phyloP scores from a whole-genome alignment of 2,797 vertebrate genomes.

The Takifugu ocellatus region DNA sequence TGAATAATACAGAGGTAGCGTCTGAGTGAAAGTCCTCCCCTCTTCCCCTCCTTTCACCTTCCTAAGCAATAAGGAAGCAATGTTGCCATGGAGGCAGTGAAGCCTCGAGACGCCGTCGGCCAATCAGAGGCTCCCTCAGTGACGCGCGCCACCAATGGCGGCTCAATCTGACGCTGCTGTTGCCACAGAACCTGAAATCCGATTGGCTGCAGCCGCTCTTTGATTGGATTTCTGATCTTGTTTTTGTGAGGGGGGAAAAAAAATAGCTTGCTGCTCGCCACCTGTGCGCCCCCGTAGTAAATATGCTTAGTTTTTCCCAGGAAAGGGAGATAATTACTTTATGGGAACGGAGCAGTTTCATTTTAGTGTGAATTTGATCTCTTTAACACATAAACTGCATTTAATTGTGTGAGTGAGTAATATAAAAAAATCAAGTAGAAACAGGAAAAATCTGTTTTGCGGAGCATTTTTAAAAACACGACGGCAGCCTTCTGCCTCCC shows the following conservation, averaged over 20 bases:
- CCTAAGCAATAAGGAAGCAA: constrained; percentile 74
- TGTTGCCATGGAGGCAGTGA: constrained; percentile 76
- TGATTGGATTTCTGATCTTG: constrained; percentile 74
- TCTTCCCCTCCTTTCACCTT: constrained; percentile 66
- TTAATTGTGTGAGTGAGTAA: too few relatives aligned
- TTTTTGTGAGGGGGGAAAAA: constrained; percentile 55
- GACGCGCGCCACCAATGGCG: constrained; percentile 61
- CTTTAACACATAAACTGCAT: constrained; percentile 1
- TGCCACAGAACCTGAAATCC: constrained; percentile 59
- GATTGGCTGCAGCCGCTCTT: constrained; percentile 68
- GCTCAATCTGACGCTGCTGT: constrained; percentile 55
- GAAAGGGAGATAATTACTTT: constrained; percentile 22
- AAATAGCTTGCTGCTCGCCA: constrained; percentile 66
- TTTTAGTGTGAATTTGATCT: background rate
- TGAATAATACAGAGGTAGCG: constrained; percentile 76
- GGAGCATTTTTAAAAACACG: background rate
- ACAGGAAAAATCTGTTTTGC: background rate
- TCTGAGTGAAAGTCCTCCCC: constrained; percentile 74
- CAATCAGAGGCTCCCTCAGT: constrained; percentile 62
- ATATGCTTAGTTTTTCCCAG: constrained; percentile 25
- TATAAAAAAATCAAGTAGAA: too few relatives aligned
- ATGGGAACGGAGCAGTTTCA: constrained; percentile 12
- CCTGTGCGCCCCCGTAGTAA: constrained; percentile 63
- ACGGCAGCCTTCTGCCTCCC: background rate
- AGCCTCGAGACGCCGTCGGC: constrained; percentile 53